Base-by-base conservation (phyloP, 2,888 invertebrate genomes). In the Folsomia manolachei region DNA sequence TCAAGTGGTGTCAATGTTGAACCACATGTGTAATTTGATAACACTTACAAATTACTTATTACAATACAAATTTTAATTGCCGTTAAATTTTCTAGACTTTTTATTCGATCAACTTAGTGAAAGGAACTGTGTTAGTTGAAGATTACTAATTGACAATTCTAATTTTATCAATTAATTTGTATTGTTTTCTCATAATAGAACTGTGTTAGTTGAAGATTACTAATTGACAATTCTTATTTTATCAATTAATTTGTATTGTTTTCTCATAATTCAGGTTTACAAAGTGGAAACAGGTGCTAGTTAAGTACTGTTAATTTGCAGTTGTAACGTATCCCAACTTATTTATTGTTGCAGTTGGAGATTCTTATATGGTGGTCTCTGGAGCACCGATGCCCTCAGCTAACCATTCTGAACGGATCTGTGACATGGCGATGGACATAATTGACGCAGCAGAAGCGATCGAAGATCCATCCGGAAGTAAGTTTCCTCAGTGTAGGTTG, bases 1-100 rank as follows among this genome's bases (percentile, higher is more conserved):
- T 95, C 94, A 97, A 83, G 97, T 98, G 7, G 97, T 98, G 0
- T 94, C 94, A 26, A 95, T 98, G 93, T 87, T 98, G 62, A 98
- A 98, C 84, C 92, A 92, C 24, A 18, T 51, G 18, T 11, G 9
- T 11, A 51, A 11, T 51, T 18, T 51, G 9, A 51, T 9, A 18
- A 51, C 9, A 11, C 51, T 11, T 51, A 51, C 9, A 51, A 18
- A 51, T 51, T 51, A 11, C 18, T 9, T 18, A 51, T 51, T 51
- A 11, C 51, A 51, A 11, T 51, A 18, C 18, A 9, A 51, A 51
- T 11, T 51, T 51, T 51, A 18, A 11, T 51, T 51, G 9, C 51
- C 18, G 51, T 18, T 11, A 18, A 98, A 98, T 84, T 92, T 92
- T 24, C 97, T 97, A 95, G 95, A 95, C 85, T 96, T 95, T 19